A percentile compares a stretch with the other conserved stretches of the same genome.
Evolutionary conservation across 2,888 invertebrate genomes (phyloP).

Genomic region (Lasioglossum vierecki): DNA sequence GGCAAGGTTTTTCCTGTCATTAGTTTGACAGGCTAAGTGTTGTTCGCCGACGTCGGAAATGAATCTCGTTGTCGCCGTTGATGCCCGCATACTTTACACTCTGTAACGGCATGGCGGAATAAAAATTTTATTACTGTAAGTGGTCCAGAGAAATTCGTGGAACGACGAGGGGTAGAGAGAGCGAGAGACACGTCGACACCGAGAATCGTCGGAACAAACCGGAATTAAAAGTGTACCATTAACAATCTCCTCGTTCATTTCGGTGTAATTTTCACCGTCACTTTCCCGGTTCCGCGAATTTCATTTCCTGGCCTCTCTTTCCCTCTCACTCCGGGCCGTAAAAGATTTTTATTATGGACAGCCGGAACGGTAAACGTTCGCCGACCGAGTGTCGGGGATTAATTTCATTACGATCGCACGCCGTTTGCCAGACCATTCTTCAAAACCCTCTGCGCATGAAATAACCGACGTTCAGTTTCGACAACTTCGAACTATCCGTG

Average conservation of each 20-base stretch:
- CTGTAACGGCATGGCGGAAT: not conserved
- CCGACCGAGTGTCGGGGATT: not conserved
- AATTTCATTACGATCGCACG: not conserved
- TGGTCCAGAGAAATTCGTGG: not conserved
- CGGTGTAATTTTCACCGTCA: conserved; percentile 1
- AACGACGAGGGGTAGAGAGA: not conserved
- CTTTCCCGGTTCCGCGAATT: not conserved
- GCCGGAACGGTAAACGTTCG: not conserved
- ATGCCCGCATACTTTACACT: not conserved
- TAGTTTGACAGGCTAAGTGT: conserved; percentile 1
- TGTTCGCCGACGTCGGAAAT: not conserved
- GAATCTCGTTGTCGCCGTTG: not conserved
- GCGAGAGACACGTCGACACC: not conserved
- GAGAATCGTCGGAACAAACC: conserved; percentile 1
- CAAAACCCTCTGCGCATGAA: conserved; percentile 16
- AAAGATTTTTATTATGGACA: not conserved
- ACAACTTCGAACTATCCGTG: conserved; percentile 35
- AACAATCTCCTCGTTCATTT: conserved; percentile 12
- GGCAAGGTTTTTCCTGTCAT: not conserved
- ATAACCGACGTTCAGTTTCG: not conserved
- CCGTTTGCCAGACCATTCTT: conserved; percentile 26
- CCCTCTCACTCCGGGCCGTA: not conserved
- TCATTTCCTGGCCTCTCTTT: not conserved
- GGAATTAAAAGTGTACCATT: conserved; percentile 18
- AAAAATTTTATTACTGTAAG: conserved; percentile 5